Base-by-base conservation (phyloP, 2,797 vertebrate genomes). In the Amphiprion clarkii region DNA sequence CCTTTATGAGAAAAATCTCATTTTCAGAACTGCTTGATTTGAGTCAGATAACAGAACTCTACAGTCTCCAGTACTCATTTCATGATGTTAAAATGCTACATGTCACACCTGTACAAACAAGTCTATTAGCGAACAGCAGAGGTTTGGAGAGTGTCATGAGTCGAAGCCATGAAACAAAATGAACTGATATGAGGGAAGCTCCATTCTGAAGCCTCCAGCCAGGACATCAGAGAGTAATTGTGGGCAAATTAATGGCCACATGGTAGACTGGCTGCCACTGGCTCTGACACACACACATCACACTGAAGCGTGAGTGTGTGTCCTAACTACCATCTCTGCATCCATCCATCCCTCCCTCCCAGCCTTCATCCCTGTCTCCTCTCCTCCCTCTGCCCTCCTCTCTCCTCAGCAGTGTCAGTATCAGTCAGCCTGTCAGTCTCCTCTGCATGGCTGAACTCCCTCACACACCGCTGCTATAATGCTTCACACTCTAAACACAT, bases 231-330 rank as follows among this genome's bases (percentile, higher is more conserved):
- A 90, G 89, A 91, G 88, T 89, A 93, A 94, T 93, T 93, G 86
- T 88, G 83, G 82, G 83, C 85, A 91, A 93, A 93, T 93, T 91
- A 95, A 93, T 92, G 88, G 85, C 89, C 89, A 82, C 88, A 88
- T 90, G 87, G 84, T 84, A 85, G 84, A 88, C 84, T 83, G 80
- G 79, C 88, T 87, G 86, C 89, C 79, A 90, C 72, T 80, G 82
- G 86, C 84, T 86, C 78, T 69, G 79, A 81, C 70, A 74, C 79
- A 75, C 76, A 72, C 79, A 71, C 78, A 78, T 65, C 57, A 76
- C 56, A 74, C 76, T 70, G 66, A 67, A 86, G 74, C 63, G 70
- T 46, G 52, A 55, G 78, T 36, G 59, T 40, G 36, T 39, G 36
- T 39, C 60, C 75, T 68, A 71, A 85, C 73, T 61, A 67, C 58